Evolutionary conservation across 1,140 invertebrate genomes (phyloP).

Genomic region (Mya arenaria): DNA sequence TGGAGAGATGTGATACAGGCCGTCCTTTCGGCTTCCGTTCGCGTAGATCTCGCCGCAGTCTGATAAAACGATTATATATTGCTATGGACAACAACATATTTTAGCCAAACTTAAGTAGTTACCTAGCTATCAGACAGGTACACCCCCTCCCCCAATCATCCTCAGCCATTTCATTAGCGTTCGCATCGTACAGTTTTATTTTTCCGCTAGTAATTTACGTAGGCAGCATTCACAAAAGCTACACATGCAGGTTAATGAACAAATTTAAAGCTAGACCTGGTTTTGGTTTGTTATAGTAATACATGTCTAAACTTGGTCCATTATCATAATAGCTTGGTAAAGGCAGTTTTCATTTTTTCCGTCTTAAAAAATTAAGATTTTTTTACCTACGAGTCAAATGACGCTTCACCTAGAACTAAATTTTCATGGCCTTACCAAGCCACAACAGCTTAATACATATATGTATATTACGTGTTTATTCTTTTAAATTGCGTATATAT

Average conservation of each 20-base stretch:
- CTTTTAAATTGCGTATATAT: background rate
- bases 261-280: too few species aligned
- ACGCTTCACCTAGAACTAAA: background rate
- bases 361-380: background rate
- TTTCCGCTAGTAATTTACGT: background rate
- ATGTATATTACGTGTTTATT: background rate
- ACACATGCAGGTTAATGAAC: too few species aligned
- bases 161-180: background rate
- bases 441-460: background rate
- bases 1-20: slow-evolving; percentile 30
- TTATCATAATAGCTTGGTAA: background rate
- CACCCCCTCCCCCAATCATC: too few species aligned
- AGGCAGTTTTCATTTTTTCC: too few species aligned
- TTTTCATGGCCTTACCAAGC: background rate
- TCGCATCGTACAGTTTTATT: background rate
- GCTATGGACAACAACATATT: too few species aligned
- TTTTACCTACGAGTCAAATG: background rate
- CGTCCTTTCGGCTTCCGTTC: background rate
- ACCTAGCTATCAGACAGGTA: background rate
- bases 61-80: background rate
- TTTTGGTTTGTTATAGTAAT: too few species aligned
- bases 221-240: background rate
- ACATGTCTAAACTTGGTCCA: too few species aligned
- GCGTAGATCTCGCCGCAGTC: slow-evolving; percentile 23
- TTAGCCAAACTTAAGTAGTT: background rate